Conservation (phyloP, 2,888 invertebrate species). For the Hedychridium roseum region DNA sequence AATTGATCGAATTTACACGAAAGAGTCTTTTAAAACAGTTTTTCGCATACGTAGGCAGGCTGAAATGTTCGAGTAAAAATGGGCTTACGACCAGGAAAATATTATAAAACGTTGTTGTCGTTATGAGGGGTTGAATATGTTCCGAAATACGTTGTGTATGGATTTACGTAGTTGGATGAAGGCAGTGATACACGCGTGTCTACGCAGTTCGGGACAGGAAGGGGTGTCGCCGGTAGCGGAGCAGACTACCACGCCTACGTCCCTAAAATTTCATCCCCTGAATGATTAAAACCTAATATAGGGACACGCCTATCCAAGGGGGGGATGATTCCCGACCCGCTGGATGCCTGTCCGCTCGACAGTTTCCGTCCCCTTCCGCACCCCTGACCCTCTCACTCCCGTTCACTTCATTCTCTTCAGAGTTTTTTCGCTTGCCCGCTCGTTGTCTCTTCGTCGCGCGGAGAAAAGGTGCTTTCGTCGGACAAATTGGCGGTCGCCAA, state of each 20-base stretch:
- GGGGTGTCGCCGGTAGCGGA: conserved; percentile 60
- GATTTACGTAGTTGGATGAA: too few species aligned
- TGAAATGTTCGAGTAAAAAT: not conserved
- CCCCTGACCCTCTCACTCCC: conserved; percentile 2
- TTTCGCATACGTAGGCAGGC: too few species aligned
- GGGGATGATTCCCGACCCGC: conserved; percentile 15
- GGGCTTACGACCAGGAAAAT: not conserved
- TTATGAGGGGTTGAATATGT: too few species aligned
- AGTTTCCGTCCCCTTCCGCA: conserved; percentile 3
- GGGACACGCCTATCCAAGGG: conserved; percentile 60
- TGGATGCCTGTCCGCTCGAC: conserved; percentile 5
- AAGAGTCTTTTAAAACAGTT: too few species aligned
- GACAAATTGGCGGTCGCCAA: too few species aligned
- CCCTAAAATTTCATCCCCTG: conserved; percentile 61
- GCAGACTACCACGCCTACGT: conserved; percentile 62
- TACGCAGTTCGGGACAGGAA: conserved; percentile 51
- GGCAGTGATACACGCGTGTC: too few species aligned
- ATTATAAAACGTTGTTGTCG: too few species aligned
- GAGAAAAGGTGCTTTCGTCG: too few species aligned
- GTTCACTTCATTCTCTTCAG: conserved; percentile 10
- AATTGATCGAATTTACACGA: too few species aligned
- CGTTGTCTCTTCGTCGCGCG: too few species aligned
- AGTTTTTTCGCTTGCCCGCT: conserved; percentile 2
- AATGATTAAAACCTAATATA: conserved; percentile 64
- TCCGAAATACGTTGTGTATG: too few species aligned